A percentile compares a stretch with the other conserved stretches of the same genome.
Conservation (phyloP, 1,140 invertebrate genomes). For the Acyrthosiphon pisum region DNA sequence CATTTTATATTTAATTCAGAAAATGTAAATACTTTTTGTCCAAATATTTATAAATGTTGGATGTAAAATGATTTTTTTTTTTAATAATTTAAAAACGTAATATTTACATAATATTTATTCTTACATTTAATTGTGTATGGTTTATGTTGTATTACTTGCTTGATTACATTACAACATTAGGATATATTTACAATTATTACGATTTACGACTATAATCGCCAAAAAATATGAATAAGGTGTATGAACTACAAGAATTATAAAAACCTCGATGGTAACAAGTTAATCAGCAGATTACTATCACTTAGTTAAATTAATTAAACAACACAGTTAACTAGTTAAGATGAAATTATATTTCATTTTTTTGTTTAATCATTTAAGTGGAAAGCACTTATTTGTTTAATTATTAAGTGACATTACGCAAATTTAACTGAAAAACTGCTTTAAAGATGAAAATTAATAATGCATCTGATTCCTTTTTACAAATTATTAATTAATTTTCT, state of each 20-base stretch:
- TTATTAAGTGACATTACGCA: neutral
- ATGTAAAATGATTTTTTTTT: neutral
- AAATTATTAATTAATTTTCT: neutral
- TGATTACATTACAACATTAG: neutral
- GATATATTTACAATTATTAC: neutral
- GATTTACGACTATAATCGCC: neutral
- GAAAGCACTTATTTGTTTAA: constrained; percentile 10
- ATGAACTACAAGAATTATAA: neutral
- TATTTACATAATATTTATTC: neutral
- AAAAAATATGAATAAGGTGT: neutral
- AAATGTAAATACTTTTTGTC: neutral
- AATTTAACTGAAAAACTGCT: neutral
- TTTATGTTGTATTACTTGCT: neutral
- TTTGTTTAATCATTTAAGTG: neutral
- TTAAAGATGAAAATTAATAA: neutral
- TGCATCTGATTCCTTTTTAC: neutral
- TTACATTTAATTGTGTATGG: neutral
- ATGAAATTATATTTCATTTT: neutral
- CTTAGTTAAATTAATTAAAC: constrained; percentile 23
- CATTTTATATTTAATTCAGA: neutral
- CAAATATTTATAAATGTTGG: neutral
- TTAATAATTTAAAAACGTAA: neutral
- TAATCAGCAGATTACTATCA: neutral
- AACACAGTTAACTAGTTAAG: constrained; percentile 1
- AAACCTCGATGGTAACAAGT: neutral